Percentiles rank a stretch among this genome's conserved stretches.
Conservation (phyloP, 2,888 invertebrate genomes). For the Chymomyza caudatula region DNA sequence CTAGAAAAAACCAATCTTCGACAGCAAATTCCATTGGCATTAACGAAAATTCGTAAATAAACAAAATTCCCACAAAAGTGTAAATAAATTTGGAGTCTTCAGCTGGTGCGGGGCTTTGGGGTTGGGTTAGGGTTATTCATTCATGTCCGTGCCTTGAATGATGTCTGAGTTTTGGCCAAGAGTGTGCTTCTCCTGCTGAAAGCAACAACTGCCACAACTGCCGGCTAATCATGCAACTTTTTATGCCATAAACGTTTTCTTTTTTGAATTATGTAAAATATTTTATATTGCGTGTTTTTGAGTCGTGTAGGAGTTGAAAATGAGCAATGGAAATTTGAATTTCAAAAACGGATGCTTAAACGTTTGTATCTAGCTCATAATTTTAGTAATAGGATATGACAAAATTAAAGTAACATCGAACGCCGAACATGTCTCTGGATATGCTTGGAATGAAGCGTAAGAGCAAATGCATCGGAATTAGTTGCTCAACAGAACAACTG, state of each 20-base stretch:
- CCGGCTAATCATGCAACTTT: conserved; percentile 40
- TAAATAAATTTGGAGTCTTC: conserved; percentile 54
- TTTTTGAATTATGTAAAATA: not conserved
- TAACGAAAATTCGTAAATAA: conserved; percentile 64
- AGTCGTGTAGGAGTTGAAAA: not conserved
- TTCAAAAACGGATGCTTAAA: not conserved
- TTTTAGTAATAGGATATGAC: too few relatives aligned
- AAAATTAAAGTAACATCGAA: too few relatives aligned
- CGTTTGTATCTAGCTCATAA: too few relatives aligned
- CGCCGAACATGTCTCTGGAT: too few relatives aligned
- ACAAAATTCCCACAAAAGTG: conserved; percentile 66
- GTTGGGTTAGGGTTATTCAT: conserved; percentile 18
- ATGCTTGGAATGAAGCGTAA: too few relatives aligned
- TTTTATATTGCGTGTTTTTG: not conserved
- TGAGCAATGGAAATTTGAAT: not conserved
- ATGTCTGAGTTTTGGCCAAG: conserved; percentile 14
- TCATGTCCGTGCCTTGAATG: conserved; percentile 21
- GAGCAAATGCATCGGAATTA: too few relatives aligned
- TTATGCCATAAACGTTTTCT: not conserved
- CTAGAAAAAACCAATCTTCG: conserved; percentile 26
- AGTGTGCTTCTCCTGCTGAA: not conserved
- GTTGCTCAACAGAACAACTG: too few relatives aligned
- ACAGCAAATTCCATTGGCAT: conserved; percentile 23
- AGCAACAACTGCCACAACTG: not conserved
- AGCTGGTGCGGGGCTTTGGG: conserved; percentile 13